These are phyloP conservation scores for Agraylea sexmaculata DNA, from an alignment of 1,140 invertebrate species.

Conservation along the genomic window DNA sequence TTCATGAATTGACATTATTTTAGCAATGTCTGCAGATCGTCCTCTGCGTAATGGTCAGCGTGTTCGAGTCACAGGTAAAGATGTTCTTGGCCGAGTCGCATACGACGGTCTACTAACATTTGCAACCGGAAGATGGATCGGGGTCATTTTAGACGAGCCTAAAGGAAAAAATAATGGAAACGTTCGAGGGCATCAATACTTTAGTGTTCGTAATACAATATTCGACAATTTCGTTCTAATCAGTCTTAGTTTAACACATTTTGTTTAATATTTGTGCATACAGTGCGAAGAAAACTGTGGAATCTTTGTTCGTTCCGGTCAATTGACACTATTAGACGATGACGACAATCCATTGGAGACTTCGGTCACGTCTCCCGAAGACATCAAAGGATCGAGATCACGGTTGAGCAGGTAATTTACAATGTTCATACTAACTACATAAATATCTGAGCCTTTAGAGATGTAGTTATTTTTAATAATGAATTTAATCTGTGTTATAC, in stretches of 20 bases:
- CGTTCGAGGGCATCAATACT: constrained; percentile 73
- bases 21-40: constrained; percentile 31
- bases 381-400: constrained; percentile 25
- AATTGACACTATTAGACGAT: constrained; percentile 59
- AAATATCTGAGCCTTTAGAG: too few species aligned
- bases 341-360: constrained; percentile 51
- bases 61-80: constrained; percentile 70
- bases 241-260: background rate
- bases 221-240: background rate
- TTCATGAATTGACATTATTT: too few species aligned
- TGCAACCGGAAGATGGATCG: constrained; percentile 83
- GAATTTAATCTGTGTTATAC: too few species aligned
- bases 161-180: constrained; percentile 90
- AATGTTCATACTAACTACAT: too few species aligned
- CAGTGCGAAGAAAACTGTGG: constrained; percentile 77
- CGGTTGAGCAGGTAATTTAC: constrained; percentile 46
- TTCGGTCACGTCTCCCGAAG: constrained; percentile 30
- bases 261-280: constrained; percentile 18
- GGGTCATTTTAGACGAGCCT: constrained; percentile 78
- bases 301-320: constrained; percentile 71
- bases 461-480: too few species aligned
- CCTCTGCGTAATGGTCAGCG: constrained; percentile 56
- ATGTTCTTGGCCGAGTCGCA: constrained; percentile 68
- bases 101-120: constrained; percentile 77
- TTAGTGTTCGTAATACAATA: constrained; percentile 48